Conservation (phyloP, 64 coral and sea anemone species). For the Pachyseris speciosa region DNA sequence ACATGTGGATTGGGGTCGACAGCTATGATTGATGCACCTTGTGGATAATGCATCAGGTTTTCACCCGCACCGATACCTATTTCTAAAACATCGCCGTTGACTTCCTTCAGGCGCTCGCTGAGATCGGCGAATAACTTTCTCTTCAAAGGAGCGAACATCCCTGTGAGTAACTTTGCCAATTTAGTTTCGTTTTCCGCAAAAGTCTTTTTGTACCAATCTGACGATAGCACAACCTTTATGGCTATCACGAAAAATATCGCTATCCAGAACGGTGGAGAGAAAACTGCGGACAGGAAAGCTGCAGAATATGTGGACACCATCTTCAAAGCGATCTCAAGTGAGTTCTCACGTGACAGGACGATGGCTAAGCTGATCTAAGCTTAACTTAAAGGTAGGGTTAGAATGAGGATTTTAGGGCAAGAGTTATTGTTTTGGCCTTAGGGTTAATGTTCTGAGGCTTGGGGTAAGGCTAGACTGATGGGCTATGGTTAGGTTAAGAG, state of each 20-base stretch:
- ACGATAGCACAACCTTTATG: not conserved
- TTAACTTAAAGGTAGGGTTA: too few relatives aligned
- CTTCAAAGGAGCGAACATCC: not conserved
- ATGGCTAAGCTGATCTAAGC: too few relatives aligned
- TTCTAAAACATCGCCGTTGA: conserved; percentile 22
- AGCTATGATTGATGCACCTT: conserved; percentile 4
- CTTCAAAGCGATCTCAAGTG: too few relatives aligned
- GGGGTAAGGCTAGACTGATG: too few relatives aligned
- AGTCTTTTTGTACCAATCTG: not conserved
- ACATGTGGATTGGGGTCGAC: conserved; percentile 6
- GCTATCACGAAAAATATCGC: not conserved
- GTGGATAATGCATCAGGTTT: not conserved
- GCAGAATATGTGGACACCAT: not conserved
- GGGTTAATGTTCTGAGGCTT: too few relatives aligned
- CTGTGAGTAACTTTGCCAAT: not conserved
- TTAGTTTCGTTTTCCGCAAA: not conserved
- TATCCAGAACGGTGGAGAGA: not conserved
- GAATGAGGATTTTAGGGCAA: too few relatives aligned
- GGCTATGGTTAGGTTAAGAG: too few relatives aligned
- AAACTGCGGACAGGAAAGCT: conserved; percentile 4
- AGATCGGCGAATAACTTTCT: not conserved
- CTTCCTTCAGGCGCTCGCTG: not conserved
- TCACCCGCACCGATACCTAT: conserved; percentile 11
- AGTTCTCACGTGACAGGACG: too few relatives aligned
- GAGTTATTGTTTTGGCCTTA: too few relatives aligned